Evolutionary conservation across 2,113 vertebrate species (phyloP), one percentile per base, ranked within the genome.

Genomic region (Xiphophorus couchianus): DNA sequence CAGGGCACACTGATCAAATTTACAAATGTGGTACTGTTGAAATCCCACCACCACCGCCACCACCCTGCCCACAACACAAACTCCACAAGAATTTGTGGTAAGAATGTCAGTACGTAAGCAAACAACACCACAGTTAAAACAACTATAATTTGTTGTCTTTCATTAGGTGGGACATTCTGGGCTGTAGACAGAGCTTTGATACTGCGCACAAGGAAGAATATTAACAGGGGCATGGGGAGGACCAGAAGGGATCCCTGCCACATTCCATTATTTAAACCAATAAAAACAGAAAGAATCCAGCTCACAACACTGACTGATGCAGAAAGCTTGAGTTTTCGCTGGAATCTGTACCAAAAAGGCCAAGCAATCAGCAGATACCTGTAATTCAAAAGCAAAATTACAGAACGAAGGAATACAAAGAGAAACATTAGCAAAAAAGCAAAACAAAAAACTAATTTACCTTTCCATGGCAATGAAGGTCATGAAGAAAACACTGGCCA

Each of bases 201-300:
- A 19, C 5, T 48, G 5, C 17, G 5, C 0, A 48, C 44, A 48
- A 48, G 17, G 44, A 48, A 48, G 44, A 48, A 48, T 48, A 48
- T 48, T 48, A 48, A 48, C 44, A 48, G 44, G 5, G 44, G 44
- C 1, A 48, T 15, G 44, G 44, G 44, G 22, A 48, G 5, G 5
- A 2, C 17, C n/a, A 13, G 0, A n/a, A 60, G 11, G 5, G 1
- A 0, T 60, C n/a, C 58, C 6, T 13, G n/a, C 22, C 3, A n/a
- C 0, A 0, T 3, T 60, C 11, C n/a, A 60, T 13, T 0, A 60
- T 27, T 60, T 8, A 60, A 11, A 27, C n/a, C 1, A 60, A 60
- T 60, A 60, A 1, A 27, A 27, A 60, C n/a, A 27, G 10, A 60
- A 60, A 60, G 58, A 10, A n/a, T 60, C 58, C 58, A 60, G 58